Evolutionary conservation across 2,888 invertebrate genomes (phyloP).

Genomic region (Drosophila anomalipes): DNA sequence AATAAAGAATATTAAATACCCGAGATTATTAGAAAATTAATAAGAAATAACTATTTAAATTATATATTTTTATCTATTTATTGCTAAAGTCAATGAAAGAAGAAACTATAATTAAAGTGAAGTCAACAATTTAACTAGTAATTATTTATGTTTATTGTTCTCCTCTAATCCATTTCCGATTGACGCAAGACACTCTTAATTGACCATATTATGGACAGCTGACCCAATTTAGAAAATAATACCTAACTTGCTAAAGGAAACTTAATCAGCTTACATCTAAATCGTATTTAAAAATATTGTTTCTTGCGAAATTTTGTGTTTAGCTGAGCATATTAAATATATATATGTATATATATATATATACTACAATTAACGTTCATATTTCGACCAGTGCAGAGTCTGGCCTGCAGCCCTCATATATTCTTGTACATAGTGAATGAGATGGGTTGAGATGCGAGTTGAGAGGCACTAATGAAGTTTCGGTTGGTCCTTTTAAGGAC

Average conservation of each 20-base stretch:
- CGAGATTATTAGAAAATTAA: background rate
- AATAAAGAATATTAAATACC: background rate
- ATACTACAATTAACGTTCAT: background rate
- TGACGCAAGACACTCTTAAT: background rate
- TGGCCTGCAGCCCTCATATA: slow-evolving; percentile 47
- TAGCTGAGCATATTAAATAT: background rate
- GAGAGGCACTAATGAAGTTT: slow-evolving; percentile 76
- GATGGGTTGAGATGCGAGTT: slow-evolving; percentile 43
- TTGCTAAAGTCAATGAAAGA: background rate
- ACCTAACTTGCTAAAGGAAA: accelerated
- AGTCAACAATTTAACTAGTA: background rate
- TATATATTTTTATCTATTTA: background rate
- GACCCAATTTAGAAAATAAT: background rate
- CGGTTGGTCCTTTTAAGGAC: slow-evolving; percentile 72
- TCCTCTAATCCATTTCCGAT: background rate
- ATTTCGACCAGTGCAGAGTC: slow-evolving; percentile 44
- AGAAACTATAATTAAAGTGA: background rate
- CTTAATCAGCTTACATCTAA: background rate
- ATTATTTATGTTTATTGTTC: background rate
- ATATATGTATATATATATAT: background rate
- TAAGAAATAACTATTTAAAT: background rate
- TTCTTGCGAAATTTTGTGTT: background rate
- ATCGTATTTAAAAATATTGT: background rate
- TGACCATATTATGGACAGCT: background rate
- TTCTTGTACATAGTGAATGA: slow-evolving; percentile 61